Conservation (phyloP, 2,113 vertebrate genomes). For the Paracanthobrama guichenoti region DNA sequence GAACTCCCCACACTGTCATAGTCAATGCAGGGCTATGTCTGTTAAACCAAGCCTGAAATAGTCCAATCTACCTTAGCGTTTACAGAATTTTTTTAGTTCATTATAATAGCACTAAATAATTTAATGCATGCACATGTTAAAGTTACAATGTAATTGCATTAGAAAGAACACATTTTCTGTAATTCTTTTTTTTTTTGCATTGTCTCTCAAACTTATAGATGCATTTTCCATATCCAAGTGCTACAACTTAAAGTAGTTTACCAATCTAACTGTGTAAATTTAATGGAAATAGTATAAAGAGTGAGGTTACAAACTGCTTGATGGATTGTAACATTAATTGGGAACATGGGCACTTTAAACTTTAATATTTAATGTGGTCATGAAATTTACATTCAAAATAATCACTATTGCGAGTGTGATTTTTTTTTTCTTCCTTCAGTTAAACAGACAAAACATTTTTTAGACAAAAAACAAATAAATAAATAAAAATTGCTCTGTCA, state of each 20-base stretch:
- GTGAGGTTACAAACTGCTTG: not conserved
- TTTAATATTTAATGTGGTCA: not conserved
- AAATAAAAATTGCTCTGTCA: too few species aligned
- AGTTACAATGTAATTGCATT: not conserved
- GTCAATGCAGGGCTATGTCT: slow-evolving; percentile 1
- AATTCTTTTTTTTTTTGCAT: not conserved
- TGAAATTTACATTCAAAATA: not conserved
- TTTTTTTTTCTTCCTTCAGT: not conserved
- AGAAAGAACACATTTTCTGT: not conserved
- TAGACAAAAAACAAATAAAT: not conserved
- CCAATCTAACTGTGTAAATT: not conserved
- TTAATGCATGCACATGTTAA: not conserved
- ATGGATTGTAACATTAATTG: not conserved
- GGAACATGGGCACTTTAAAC: not conserved
- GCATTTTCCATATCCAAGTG: not conserved
- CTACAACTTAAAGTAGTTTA: not conserved
- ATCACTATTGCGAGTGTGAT: not conserved
- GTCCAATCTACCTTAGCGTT: not conserved
- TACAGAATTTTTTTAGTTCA: not conserved
- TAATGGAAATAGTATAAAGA: not conserved
- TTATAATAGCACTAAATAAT: not conserved
- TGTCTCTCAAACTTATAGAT: not conserved
- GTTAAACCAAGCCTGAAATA: not conserved
- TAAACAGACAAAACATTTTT: not conserved
- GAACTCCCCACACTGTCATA: slow-evolving; percentile 40